phyloP scores from a whole-genome alignment of 2,113 vertebrate species.

The Eptatretus burgeri region DNA sequence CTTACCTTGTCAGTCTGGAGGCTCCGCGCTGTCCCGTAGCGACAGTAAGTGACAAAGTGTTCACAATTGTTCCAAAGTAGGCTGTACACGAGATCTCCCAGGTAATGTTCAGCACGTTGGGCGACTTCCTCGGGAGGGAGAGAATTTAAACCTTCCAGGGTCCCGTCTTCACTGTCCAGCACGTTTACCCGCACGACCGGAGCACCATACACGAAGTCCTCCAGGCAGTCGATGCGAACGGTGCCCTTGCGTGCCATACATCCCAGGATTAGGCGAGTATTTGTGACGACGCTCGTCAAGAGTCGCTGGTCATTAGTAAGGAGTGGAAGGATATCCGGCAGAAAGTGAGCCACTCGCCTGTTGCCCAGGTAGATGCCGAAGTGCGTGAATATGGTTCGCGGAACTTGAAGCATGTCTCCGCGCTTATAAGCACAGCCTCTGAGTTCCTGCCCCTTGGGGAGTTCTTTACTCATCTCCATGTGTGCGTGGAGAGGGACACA shows the following conservation, averaged over 20 bases:
- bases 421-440: constrained; percentile 17
- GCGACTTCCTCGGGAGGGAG: constrained; percentile 34
- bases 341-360: constrained; percentile 53
- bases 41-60: constrained; percentile 62
- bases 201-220: constrained; percentile 62
- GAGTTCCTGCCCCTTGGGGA: too few species aligned
- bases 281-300: constrained; percentile 34
- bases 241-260: constrained; percentile 33
- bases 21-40: constrained; percentile 36
- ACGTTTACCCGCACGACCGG: constrained; percentile 32
- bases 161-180: constrained; percentile 35
- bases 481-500: too few species aligned
- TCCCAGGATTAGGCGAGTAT: constrained; percentile 50
- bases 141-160: constrained; percentile 22
- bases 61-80: constrained; percentile 86
- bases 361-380: constrained; percentile 69
- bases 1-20: constrained; percentile 53
- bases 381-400: constrained; percentile 48
- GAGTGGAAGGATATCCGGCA: constrained; percentile 56
- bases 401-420: constrained; percentile 57
- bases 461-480: too few species aligned
- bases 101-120: constrained; percentile 29
- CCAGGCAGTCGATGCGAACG: constrained; percentile 50
- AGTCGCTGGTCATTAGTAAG: constrained; percentile 23
- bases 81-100: constrained; percentile 39